A percentile compares a stretch with the other conserved stretches of the same genome.
phyloP scores from a whole-genome alignment of 2,797 vertebrate species.

The Morelia viridis region DNA sequence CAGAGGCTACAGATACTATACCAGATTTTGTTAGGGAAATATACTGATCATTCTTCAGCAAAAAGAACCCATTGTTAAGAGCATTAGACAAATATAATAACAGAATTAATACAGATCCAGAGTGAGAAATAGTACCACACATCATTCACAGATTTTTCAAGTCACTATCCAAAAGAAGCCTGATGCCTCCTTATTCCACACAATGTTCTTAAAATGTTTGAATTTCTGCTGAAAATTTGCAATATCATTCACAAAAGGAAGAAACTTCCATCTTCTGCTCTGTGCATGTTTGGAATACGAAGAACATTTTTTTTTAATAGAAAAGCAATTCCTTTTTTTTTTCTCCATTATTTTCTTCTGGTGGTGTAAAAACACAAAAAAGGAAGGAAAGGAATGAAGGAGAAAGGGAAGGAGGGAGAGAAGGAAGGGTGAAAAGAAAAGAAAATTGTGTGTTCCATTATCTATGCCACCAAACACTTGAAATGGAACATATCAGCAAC shows the following conservation, averaged over 20 bases:
- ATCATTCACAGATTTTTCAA: neutral
- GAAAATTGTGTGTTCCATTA: slow-evolving; percentile 16
- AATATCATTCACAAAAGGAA: neutral
- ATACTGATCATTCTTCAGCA: neutral
- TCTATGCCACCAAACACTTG: neutral
- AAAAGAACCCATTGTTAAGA: neutral
- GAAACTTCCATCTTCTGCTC: neutral
- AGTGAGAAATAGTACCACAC: neutral
- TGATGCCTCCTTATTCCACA: too few species aligned
- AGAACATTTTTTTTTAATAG: too few species aligned
- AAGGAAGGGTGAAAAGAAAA: too few species aligned
- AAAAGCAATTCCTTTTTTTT: neutral
- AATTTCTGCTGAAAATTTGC: neutral
- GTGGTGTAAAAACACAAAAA: neutral
- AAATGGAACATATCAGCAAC: slow-evolving; percentile 1
- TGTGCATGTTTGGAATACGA: neutral
- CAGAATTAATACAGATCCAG: neutral
- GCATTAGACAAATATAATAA: neutral
- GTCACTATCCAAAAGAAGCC: neutral
- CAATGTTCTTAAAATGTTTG: neutral
- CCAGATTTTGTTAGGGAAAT: neutral
- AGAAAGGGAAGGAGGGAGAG: too few species aligned
- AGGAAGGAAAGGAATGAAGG: too few species aligned
- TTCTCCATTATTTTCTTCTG: neutral
- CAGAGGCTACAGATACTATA: neutral